These are phyloP conservation scores for Calliopum simillimum DNA, from an alignment of 2,888 invertebrate genomes.

Conservation along the genomic window DNA sequence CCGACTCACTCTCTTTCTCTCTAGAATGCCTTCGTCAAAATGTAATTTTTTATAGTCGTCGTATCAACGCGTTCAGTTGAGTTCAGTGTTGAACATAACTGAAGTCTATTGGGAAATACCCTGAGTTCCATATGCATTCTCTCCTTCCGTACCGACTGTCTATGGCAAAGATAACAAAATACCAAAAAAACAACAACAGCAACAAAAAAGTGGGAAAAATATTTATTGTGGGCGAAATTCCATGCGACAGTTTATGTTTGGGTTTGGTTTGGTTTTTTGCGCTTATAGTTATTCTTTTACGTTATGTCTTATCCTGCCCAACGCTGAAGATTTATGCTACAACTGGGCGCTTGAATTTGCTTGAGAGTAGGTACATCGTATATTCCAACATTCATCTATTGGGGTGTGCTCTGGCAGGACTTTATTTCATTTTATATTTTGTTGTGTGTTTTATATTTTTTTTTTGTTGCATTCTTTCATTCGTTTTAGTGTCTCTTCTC, in stretches of 20 bases:
- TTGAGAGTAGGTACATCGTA: background rate
- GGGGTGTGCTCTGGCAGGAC: background rate
- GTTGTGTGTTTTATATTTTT: no score
- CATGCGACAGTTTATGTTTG: conserved; percentile 46
- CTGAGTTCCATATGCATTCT: conserved; percentile 1
- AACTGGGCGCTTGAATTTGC: conserved; percentile 10
- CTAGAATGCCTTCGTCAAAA: conserved; percentile 26
- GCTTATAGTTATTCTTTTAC: background rate
- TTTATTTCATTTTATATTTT: no score
- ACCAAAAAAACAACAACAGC: conserved; percentile 6
- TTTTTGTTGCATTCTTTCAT: background rate
- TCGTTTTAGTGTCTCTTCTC: conserved; percentile 11
- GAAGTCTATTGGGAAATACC: conserved; percentile 25
- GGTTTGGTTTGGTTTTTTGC: conserved; percentile 9
- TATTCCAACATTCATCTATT: conserved; percentile 5
- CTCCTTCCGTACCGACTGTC: no score
- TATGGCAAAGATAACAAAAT: conserved; percentile 23
- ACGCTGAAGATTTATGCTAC: conserved; percentile 25
- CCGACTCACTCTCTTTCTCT: no score
- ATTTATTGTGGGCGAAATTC: conserved; percentile 56
- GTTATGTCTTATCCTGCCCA: background rate
- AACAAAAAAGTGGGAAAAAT: conserved; percentile 55
- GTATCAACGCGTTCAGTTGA: no score
- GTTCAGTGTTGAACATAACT: conserved; percentile 7
- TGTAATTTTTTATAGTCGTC: conserved; percentile 12